Percentiles rank a stretch among this genome's conserved stretches.
Evolutionary conservation across 2,797 vertebrate species (phyloP).

Genomic region (Nothura maculosa): DNA sequence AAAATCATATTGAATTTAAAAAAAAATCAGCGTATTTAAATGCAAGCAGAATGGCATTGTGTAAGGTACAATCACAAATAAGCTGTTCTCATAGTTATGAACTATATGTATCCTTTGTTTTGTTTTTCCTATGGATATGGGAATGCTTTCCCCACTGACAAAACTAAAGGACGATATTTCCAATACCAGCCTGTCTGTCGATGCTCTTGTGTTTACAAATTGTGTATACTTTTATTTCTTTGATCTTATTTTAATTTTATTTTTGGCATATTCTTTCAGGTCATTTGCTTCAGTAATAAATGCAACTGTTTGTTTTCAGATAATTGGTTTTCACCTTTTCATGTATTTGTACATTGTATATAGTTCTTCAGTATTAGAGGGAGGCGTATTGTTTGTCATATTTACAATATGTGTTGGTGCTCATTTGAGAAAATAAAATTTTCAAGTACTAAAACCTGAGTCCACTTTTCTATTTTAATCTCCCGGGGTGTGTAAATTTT

Average conservation of each 20-base stretch:
- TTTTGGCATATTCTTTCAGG: conserved; percentile 77
- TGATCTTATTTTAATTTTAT: conserved; percentile 51
- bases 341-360: conserved; percentile 82
- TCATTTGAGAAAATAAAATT: conserved; percentile 90
- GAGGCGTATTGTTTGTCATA: conserved; percentile 83
- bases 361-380: conserved; percentile 85
- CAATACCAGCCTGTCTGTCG: conserved; percentile 77
- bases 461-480: rapidly evolving
- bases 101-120: conserved; percentile 54
- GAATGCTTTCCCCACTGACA: conserved; percentile 65
- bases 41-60: conserved; percentile 59
- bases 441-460: conserved; percentile 79
- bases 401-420: conserved; percentile 87
- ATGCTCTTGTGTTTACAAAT: conserved; percentile 86
- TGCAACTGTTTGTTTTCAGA: conserved; percentile 77
- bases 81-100: conserved; percentile 57
- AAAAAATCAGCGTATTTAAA: conserved; percentile 14
- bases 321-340: conserved; percentile 76
- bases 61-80: conserved; percentile 64
- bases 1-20: conserved; percentile 46
- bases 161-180: conserved; percentile 75
- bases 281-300: conserved; percentile 82
- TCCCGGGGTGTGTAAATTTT: rapidly evolving
- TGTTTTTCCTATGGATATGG: conserved; percentile 62
- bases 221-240: conserved; percentile 77